Conservation (phyloP, 2,113 vertebrate species). For the Pangasianodon hypophthalmus region DNA sequence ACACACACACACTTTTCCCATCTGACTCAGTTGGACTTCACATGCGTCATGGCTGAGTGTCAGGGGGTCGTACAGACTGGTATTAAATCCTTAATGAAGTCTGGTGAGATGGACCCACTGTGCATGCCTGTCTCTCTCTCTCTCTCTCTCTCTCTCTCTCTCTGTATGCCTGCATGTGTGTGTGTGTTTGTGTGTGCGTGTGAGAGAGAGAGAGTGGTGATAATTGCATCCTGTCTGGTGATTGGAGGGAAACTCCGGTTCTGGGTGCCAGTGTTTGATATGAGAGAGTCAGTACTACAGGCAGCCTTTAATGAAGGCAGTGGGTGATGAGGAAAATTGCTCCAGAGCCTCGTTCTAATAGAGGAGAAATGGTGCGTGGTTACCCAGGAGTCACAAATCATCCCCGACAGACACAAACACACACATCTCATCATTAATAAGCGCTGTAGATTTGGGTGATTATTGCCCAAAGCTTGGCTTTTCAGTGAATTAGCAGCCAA, state of each 20-base stretch:
- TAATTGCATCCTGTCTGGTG: slow-evolving; percentile 48
- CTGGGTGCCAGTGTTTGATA: slow-evolving; percentile 33
- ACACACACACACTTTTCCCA: neutral
- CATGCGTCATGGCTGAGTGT: slow-evolving; percentile 37
- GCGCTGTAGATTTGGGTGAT: slow-evolving; percentile 16
- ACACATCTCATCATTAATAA: slow-evolving; percentile 18
- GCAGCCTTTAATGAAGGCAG: slow-evolving; percentile 30
- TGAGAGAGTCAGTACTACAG: slow-evolving; percentile 32
- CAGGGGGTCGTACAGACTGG: slow-evolving; percentile 32
- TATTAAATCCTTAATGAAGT: slow-evolving; percentile 56
- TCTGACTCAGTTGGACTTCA: slow-evolving; percentile 16
- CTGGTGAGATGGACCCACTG: slow-evolving; percentile 23
- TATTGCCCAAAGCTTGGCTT: neutral
- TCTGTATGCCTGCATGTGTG: neutral
- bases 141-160: neutral
- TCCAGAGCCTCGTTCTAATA: slow-evolving; percentile 23
- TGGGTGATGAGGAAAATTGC: slow-evolving; percentile 31
- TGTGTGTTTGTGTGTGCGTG: neutral
- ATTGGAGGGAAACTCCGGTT: slow-evolving; percentile 41
- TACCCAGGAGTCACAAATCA: slow-evolving; percentile 25
- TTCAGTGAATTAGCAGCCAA: slow-evolving; percentile 23
- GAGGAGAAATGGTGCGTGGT: slow-evolving; percentile 4
- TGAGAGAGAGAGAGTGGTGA: neutral
- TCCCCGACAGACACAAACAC: neutral
- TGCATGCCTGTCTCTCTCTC: neutral